Evolutionary conservation across 2,113 vertebrate species (phyloP).

Genomic region (Ailurus styani): DNA sequence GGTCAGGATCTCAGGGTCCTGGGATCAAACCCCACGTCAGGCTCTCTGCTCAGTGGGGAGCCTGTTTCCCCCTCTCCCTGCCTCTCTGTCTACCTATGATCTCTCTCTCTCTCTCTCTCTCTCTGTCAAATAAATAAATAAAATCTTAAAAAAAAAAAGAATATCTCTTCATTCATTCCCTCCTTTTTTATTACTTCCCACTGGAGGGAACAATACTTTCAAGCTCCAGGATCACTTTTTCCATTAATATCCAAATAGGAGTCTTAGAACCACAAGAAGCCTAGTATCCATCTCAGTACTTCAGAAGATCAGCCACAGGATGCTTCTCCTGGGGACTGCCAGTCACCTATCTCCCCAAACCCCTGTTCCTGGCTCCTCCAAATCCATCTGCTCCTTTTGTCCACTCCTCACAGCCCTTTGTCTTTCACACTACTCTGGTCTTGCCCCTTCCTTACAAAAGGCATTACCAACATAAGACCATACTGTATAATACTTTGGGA

Average conservation of each 20-base stretch:
- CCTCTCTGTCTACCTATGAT: too few species aligned
- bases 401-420: neutral
- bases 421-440: neutral
- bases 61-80: too few species aligned
- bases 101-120: too few species aligned
- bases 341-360: neutral
- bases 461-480: neutral
- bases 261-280: neutral
- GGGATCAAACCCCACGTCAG: too few species aligned
- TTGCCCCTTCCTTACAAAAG: neutral
- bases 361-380: neutral
- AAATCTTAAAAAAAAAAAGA: too few species aligned
- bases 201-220: neutral
- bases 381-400: neutral
- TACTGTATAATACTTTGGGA: neutral
- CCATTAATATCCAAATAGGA: neutral
- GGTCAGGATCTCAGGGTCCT: too few species aligned
- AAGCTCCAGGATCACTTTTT: neutral
- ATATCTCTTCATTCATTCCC: neutral
- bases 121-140: too few species aligned
- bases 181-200: neutral
- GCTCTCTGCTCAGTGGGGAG: too few species aligned
- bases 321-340: neutral
- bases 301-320: neutral
- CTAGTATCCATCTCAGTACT: neutral